phyloP scores from a whole-genome alignment of 2,888 invertebrate genomes.

The Phasia obesa region DNA sequence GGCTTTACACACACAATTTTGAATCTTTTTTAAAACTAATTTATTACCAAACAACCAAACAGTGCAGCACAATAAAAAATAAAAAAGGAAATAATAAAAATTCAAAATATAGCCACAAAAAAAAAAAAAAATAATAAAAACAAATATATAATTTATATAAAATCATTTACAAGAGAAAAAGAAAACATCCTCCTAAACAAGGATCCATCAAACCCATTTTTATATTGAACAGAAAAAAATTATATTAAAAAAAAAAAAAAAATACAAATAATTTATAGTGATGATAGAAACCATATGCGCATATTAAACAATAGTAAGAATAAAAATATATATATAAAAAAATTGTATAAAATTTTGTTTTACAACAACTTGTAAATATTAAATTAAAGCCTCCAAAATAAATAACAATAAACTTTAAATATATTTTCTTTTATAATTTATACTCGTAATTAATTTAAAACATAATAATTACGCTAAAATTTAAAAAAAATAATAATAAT shows the following conservation, averaged over 20 bases:
- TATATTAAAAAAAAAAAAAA: slow-evolving; percentile 7
- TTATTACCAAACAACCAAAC: slow-evolving; percentile 50
- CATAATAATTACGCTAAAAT: slow-evolving; percentile 26
- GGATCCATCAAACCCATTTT: slow-evolving; percentile 46
- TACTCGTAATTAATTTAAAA: slow-evolving; percentile 44
- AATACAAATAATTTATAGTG: slow-evolving; percentile 53
- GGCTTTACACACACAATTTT: too few relatives aligned
- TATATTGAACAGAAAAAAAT: slow-evolving; percentile 50
- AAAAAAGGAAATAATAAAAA: slow-evolving; percentile 30
- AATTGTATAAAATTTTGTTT: slow-evolving; percentile 66
- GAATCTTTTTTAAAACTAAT: too few relatives aligned
- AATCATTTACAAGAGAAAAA: slow-evolving; percentile 24
- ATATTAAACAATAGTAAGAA: slow-evolving; percentile 60
- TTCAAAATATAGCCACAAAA: slow-evolving; percentile 50
- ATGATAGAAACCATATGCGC: slow-evolving; percentile 64
- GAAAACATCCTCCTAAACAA: slow-evolving; percentile 3
- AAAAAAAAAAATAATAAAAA: slow-evolving; percentile 25
- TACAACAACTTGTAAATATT: slow-evolving; percentile 66
- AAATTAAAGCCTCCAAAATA: slow-evolving; percentile 33
- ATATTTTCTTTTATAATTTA: slow-evolving; percentile 6
- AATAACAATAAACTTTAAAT: slow-evolving; percentile 34
- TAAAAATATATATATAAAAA: slow-evolving; percentile 54
- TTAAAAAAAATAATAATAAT: slow-evolving; percentile 24
- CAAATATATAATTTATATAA: slow-evolving; percentile 41
- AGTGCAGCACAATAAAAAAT: slow-evolving; percentile 69